A percentile compares a stretch with the other conserved stretches of the same genome.
Evolutionary conservation across 2,888 invertebrate species (phyloP).

Genomic region (Omphaloscelis lunosa): DNA sequence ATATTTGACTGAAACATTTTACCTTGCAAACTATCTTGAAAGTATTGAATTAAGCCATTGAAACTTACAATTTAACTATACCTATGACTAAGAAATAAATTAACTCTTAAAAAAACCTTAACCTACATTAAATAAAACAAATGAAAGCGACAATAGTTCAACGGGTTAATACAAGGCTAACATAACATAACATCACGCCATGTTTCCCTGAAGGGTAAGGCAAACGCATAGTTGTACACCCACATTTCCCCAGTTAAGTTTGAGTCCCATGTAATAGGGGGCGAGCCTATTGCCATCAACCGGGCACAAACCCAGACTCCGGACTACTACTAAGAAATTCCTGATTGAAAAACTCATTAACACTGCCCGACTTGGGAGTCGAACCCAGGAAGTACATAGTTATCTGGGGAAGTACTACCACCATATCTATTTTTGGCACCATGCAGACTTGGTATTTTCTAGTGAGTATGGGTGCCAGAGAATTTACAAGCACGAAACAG

Average conservation of each 20-base stretch:
- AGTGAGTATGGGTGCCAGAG: too few species aligned
- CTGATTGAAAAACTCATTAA: too few species aligned
- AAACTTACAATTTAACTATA: neutral
- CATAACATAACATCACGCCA: neutral
- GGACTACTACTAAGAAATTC: too few species aligned
- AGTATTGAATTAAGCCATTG: neutral
- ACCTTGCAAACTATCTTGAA: constrained; percentile 12
- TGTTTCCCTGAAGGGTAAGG: too few species aligned
- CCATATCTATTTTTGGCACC: too few species aligned
- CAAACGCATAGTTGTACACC: too few species aligned
- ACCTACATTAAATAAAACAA: neutral
- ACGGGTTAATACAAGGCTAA: neutral
- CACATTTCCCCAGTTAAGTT: neutral
- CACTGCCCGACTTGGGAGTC: too few species aligned
- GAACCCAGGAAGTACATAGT: too few species aligned
- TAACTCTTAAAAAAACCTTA: neutral
- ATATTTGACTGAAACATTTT: constrained; percentile 5
- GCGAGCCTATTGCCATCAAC: neutral
- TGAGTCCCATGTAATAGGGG: neutral
- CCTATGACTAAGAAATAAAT: constrained; percentile 2
- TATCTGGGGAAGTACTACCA: too few species aligned
- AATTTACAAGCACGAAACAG: too few species aligned
- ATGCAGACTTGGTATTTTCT: too few species aligned
- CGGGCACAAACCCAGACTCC: neutral
- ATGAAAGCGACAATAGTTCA: constrained; percentile 16